Percentiles rank a stretch among this genome's conserved stretches.
These are phyloP conservation scores for Colletes gigas DNA, from an alignment of 1,140 invertebrate genomes.

Conservation along the genomic window DNA sequence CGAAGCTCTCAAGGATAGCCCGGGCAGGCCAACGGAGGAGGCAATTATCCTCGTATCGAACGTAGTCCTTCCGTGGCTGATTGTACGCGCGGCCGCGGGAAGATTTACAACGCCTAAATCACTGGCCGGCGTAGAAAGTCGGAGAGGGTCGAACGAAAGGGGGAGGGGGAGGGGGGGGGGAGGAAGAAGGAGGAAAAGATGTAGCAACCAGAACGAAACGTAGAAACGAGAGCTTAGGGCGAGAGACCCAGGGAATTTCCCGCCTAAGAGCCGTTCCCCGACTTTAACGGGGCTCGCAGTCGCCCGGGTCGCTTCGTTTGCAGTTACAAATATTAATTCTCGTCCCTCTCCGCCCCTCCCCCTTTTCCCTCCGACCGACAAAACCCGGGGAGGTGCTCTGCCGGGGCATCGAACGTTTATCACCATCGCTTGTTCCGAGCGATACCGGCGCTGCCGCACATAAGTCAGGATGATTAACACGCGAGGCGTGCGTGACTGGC, in stretches of 20 bases:
- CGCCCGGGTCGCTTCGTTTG: conserved; percentile 12
- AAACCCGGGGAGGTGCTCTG: conserved; percentile 25
- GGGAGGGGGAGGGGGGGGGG: background rate
- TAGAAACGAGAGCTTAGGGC: too few relatives aligned
- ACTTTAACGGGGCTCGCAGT: background rate
- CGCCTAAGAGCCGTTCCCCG: conserved; percentile 17
- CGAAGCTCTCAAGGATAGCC: conserved; percentile 40
- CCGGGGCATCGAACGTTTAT: conserved; percentile 71
- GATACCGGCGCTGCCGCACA: conserved; percentile 64
- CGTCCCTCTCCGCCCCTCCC: background rate
- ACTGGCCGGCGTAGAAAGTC: conserved; percentile 31
- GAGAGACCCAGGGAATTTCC: conserved; percentile 54
- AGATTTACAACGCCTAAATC: conserved; percentile 72
- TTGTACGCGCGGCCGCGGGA: conserved; percentile 58
- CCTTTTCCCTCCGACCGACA: conserved; percentile 30
- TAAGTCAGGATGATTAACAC: conserved; percentile 77
- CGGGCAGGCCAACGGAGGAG: conserved; percentile 34
- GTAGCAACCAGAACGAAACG: background rate
- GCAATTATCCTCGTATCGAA: conserved; percentile 67
- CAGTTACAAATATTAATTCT: conserved; percentile 74
- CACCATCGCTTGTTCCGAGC: conserved; percentile 69
- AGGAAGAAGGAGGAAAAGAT: background rate
- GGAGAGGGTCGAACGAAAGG: conserved; percentile 5
- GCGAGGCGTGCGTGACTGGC: conserved; percentile 74
- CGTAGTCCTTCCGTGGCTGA: conserved; percentile 52